A percentile compares a stretch with the other conserved stretches of the same genome.
phyloP scores from a whole-genome alignment of 35 echinoderm and acorn worm genomes.

The Apostichopus japonicus region DNA sequence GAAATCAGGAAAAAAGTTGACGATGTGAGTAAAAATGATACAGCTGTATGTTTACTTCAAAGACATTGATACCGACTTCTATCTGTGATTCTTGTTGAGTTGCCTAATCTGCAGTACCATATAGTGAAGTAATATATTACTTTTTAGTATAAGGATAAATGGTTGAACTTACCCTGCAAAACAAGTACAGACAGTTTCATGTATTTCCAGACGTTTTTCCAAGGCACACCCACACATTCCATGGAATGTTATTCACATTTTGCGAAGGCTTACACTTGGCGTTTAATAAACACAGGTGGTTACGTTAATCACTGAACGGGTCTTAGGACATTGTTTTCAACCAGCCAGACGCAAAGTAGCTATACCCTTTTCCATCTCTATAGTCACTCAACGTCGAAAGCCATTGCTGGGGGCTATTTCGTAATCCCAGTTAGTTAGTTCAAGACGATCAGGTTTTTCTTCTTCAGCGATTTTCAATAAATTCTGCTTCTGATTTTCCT shows the following conservation, averaged over 20 bases:
- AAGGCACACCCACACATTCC: conserved; percentile 56
- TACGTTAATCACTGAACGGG: not conserved
- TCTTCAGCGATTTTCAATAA: not conserved
- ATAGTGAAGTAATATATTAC: not conserved
- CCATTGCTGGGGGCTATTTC: conserved; percentile 62
- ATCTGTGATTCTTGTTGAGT: no score
- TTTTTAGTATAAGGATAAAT: no score
- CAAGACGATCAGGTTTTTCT: conserved; percentile 26
- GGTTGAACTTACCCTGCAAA: conserved; percentile 59
- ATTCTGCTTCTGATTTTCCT: not conserved
- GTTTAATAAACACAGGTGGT: not conserved
- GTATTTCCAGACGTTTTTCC: conserved; percentile 50
- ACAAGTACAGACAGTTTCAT: conserved; percentile 55
- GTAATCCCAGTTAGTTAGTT: conserved; percentile 18
- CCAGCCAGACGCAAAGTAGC: not conserved
- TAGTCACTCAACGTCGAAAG: not conserved
- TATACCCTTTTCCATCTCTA: not conserved
- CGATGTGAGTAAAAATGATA: no score
- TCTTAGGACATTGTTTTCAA: not conserved
- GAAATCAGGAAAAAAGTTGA: no score
- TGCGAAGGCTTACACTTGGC: conserved; percentile 54
- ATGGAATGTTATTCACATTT: conserved; percentile 34
- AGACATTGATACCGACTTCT: no score
- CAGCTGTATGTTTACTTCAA: no score
- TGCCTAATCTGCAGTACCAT: not conserved